These are phyloP conservation scores for Phymatocera aterrima DNA, from an alignment of 2,888 invertebrate genomes.

Conservation along the genomic window DNA sequence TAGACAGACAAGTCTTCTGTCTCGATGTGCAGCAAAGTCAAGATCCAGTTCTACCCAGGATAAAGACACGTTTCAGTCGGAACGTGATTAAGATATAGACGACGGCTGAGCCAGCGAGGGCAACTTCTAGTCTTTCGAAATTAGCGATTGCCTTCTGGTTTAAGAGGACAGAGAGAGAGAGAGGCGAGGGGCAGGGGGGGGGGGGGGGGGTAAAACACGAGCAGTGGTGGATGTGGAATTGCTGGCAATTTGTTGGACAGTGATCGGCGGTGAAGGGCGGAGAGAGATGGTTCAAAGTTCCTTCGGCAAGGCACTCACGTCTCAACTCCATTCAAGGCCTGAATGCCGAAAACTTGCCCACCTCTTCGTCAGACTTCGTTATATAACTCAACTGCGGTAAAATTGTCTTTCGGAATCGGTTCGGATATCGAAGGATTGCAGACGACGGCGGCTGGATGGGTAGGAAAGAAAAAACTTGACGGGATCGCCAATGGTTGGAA, in stretches of 20 bases:
- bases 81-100: slow-evolving; percentile 45
- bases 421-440: neutral
- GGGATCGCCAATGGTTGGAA: neutral
- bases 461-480: neutral
- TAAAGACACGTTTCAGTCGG: slow-evolving; percentile 34
- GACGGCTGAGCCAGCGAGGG: slow-evolving; percentile 21
- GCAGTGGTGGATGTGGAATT: slow-evolving; percentile 55
- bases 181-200: slow-evolving; percentile 15
- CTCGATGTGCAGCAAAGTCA: slow-evolving; percentile 19
- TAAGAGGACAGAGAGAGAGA: slow-evolving; percentile 14
- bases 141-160: slow-evolving; percentile 50
- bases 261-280: slow-evolving; percentile 47
- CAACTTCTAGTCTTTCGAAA: slow-evolving; percentile 49
- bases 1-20: neutral
- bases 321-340: slow-evolving; percentile 58
- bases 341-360: slow-evolving; percentile 53
- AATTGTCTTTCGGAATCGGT: slow-evolving; percentile 53
- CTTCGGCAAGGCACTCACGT: slow-evolving; percentile 60
- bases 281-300: slow-evolving; percentile 52
- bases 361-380: slow-evolving; percentile 18
- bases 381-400: slow-evolving; percentile 12
- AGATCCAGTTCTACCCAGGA: slow-evolving; percentile 17
- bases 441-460: neutral
- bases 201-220: slow-evolving; percentile 31
- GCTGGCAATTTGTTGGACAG: slow-evolving; percentile 55